Percentiles rank a stretch among this genome's conserved stretches.
phyloP scores from a whole-genome alignment of 2,888 invertebrate species.

The Rhaphigaster nebulosa region DNA sequence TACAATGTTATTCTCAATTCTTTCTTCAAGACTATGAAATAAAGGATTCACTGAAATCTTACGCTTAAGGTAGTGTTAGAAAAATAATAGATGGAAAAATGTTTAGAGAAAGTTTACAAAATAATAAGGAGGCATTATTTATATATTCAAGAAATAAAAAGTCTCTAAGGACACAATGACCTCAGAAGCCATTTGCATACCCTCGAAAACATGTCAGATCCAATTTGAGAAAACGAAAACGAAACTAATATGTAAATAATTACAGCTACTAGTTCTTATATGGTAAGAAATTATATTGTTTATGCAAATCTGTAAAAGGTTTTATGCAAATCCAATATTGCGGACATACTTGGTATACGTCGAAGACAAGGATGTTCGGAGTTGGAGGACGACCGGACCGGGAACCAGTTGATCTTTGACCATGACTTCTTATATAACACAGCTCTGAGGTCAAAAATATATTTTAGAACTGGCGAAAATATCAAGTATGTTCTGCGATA shows the following conservation, averaged over 20 bases:
- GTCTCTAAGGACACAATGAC: not conserved
- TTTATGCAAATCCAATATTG: constrained; percentile 10
- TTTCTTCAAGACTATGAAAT: too few relatives aligned
- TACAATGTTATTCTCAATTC: too few relatives aligned
- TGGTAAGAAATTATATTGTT: constrained; percentile 20
- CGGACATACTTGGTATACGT: constrained; percentile 1
- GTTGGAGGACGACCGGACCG: not conserved
- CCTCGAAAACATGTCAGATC: constrained; percentile 4
- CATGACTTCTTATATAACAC: constrained; percentile 25
- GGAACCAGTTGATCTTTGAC: not conserved
- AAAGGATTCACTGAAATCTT: too few relatives aligned
- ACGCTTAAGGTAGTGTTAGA: too few relatives aligned
- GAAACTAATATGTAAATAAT: not conserved
- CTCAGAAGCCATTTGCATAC: not conserved
- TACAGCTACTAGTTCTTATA: not conserved
- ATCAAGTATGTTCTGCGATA: not conserved
- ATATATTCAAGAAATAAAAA: not conserved
- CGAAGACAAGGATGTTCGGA: constrained; percentile 11
- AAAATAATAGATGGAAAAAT: too few relatives aligned
- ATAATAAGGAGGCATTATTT: not conserved
- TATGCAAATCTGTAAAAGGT: constrained; percentile 9
- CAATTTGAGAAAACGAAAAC: not conserved
- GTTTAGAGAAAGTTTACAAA: too few relatives aligned
- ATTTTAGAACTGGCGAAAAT: constrained; percentile 2
- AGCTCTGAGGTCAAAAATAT: constrained; percentile 3